Percentiles rank a stretch among this genome's conserved stretches.
These are phyloP conservation scores for Melanotaenia pygmaea DNA, from an alignment of 2,797 vertebrate genomes.

Conservation along the genomic window DNA sequence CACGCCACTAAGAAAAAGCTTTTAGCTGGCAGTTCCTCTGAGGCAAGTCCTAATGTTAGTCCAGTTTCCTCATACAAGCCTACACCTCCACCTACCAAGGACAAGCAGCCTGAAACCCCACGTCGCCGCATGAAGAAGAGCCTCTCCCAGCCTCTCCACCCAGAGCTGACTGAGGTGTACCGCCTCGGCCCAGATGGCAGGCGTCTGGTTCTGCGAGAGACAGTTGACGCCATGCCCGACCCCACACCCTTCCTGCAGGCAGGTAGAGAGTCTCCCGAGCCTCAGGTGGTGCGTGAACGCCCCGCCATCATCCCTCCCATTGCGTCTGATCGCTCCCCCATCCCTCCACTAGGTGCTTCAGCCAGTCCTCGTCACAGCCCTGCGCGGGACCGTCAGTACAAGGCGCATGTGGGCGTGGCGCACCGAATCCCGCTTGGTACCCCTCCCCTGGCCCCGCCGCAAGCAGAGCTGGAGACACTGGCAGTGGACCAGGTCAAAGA, in stretches of 20 bases:
- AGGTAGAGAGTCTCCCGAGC: slow-evolving; percentile 88
- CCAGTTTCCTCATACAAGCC: slow-evolving; percentile 89
- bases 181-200: slow-evolving; percentile 88
- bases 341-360: slow-evolving; percentile 68
- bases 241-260: slow-evolving; percentile 95
- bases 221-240: slow-evolving; percentile 95
- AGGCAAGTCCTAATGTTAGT: slow-evolving; percentile 88
- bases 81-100: slow-evolving; percentile 86
- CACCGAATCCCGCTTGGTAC: slow-evolving; percentile 90
- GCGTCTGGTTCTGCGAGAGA: slow-evolving; percentile 90
- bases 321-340: slow-evolving; percentile 80
- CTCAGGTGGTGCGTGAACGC: slow-evolving; percentile 88
- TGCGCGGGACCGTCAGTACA: slow-evolving; percentile 87
- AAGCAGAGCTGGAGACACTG: slow-evolving; percentile 90
- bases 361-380: slow-evolving; percentile 84
- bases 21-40: slow-evolving; percentile 85
- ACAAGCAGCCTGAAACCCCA: slow-evolving; percentile 93
- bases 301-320: slow-evolving; percentile 94
- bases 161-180: slow-evolving; percentile 94
- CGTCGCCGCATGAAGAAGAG: slow-evolving; percentile 98
- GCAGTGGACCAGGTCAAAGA: slow-evolving; percentile 93
- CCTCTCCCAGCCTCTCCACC: slow-evolving; percentile 94
- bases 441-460: slow-evolving; percentile 65
- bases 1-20: slow-evolving; percentile 95
- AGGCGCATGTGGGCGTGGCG: slow-evolving; percentile 92